Evolutionary conservation across 2,113 vertebrate genomes (phyloP), one percentile per base, ranked within the genome.

Genomic region (Serinus canaria): DNA sequence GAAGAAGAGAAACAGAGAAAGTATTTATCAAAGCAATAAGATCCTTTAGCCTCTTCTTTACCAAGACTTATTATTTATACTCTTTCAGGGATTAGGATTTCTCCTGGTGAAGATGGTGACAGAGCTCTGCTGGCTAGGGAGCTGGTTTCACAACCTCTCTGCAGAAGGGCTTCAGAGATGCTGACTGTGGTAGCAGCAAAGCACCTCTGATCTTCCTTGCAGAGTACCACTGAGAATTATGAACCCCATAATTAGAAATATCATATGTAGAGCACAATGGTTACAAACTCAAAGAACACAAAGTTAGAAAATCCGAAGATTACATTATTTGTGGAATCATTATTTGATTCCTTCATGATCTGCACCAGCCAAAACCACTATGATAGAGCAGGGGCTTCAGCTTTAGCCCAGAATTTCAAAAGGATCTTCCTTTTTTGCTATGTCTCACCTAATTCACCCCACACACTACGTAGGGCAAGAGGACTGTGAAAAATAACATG

Each of bases 231-330:
- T 63, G 55, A 87, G 81, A 84, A 66, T 91, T 63, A 63, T 82
- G 72, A 94, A 94, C 33, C 44, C 63, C 84, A 30, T 96, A 90
- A 97, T 96, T 95, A 96, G 60, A 93, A 93, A 94, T 83, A 92
- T 76, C 63, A 3, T 62, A 60, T 13, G 28, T 55, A 67, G 63
- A 83, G 70, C 75, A 91, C n/a, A 33, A 59, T 53, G 55, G 50
- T n/a, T 85, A 56, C 67, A 88, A 89, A 86, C 68, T 60, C 56
- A 67, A 69, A 70, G 63, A 95, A 77, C 3, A 7, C 24, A 16
- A 92, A 83, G 62, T 43, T 90, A 84, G 53, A 93, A 95, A 94
- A 93, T 68, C 14, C 14, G 44, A 75, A 33, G 31, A 69, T 69
- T 73, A 43, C 12, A 68, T 55, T 58, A 47, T 37, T 73, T 67